Percentiles rank a stretch among this genome's conserved stretches.
phyloP scores from a whole-genome alignment of 2,797 vertebrate genomes.

The Gallinago nigripennis region DNA sequence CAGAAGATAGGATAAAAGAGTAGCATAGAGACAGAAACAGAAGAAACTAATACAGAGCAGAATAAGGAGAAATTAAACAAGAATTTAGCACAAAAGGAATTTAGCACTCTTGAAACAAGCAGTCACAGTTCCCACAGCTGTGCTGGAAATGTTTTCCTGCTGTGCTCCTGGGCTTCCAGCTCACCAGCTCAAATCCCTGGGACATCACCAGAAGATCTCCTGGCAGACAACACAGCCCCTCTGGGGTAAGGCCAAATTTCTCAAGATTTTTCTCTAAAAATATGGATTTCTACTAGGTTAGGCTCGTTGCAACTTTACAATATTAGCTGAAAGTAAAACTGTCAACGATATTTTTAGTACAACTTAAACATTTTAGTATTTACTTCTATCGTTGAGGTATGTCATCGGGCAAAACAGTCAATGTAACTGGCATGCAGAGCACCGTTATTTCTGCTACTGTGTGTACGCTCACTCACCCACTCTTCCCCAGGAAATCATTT shows the following conservation, averaged over 20 bases:
- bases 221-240: background rate
- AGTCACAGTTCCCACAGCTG: background rate
- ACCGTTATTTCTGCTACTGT: background rate
- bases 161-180: background rate
- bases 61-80: background rate
- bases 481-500: slow-evolving; percentile 3
- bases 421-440: accelerated
- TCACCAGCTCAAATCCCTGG: background rate
- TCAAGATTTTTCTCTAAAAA: background rate
- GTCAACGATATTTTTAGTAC: background rate
- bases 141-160: background rate
- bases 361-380: background rate
- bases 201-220: background rate
- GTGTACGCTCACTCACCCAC: accelerated
- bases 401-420: accelerated
- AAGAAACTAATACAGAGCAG: background rate
- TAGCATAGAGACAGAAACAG: background rate
- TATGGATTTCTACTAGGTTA: background rate
- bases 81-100: background rate
- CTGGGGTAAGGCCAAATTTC: background rate
- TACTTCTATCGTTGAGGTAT: background rate
- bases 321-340: background rate
- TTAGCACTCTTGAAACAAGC: background rate
- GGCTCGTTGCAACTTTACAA: background rate
- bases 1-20: background rate